These are phyloP conservation scores for Ascaphus truei DNA, from an alignment of 2,113 vertebrate species.

Conservation along the genomic window DNA sequence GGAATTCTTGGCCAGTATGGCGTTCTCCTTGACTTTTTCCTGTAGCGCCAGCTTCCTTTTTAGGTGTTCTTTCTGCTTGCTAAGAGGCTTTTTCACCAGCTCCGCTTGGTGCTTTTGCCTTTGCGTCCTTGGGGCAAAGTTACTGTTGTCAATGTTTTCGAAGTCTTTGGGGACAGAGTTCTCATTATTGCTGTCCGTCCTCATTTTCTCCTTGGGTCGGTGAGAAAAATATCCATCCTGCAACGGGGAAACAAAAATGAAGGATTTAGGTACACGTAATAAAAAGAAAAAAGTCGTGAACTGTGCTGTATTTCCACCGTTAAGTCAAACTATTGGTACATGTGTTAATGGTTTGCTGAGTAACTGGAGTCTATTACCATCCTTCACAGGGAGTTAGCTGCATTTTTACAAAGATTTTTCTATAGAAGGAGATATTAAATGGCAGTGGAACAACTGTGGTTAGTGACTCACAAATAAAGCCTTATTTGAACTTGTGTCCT, in stretches of 20 bases:
- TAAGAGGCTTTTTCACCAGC: constrained; percentile 54
- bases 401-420: too few relatives aligned
- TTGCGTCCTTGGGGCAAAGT: constrained; percentile 87
- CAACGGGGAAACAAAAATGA: constrained; percentile 32
- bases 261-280: background rate
- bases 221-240: constrained; percentile 93
- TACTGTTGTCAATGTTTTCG: constrained; percentile 96
- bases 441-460: too few relatives aligned
- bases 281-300: background rate
- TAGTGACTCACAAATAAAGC: too few relatives aligned
- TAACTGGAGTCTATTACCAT: too few relatives aligned
- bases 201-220: constrained; percentile 84
- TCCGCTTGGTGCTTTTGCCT: constrained; percentile 75
- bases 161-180: constrained; percentile 98
- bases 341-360: too few relatives aligned
- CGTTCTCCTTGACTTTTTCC: constrained; percentile 63
- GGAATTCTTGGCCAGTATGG: constrained; percentile 64
- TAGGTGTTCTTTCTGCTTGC: constrained; percentile 74
- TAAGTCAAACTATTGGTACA: too few relatives aligned
- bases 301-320: background rate
- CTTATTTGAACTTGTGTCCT: too few relatives aligned
- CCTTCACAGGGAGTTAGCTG: too few relatives aligned
- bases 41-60: constrained; percentile 73
- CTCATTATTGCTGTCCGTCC: constrained; percentile 97
- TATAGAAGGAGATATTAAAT: too few relatives aligned